These are phyloP conservation scores for Falco berigora DNA, from an alignment of 2,797 vertebrate genomes.

Conservation along the genomic window DNA sequence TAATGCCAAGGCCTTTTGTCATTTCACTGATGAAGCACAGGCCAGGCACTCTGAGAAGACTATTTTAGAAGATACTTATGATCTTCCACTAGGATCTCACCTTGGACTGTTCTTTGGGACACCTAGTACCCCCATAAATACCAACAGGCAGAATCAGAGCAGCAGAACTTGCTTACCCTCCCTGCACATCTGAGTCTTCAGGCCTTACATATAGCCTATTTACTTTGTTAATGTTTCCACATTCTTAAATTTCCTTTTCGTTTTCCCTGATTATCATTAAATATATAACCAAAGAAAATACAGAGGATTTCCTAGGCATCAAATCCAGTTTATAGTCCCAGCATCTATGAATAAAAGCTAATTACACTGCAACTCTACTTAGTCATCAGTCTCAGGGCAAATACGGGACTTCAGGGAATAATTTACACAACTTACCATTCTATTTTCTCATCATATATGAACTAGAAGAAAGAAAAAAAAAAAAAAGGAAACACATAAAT, in stretches of 20 bases:
- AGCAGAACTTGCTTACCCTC: background rate
- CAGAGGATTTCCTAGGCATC: background rate
- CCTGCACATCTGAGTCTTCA: background rate
- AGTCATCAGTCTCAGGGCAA: background rate
- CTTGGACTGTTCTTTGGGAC: background rate
- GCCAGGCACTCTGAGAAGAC: background rate
- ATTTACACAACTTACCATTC: constrained; percentile 74
- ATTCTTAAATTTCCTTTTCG: background rate
- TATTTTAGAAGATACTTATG: background rate
- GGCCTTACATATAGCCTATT: background rate
- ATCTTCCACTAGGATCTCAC: background rate
- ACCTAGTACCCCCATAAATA: background rate
- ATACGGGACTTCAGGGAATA: background rate
- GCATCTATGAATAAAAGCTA: background rate
- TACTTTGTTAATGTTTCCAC: background rate
- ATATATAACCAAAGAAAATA: background rate
- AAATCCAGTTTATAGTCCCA: background rate
- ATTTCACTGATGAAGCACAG: background rate
- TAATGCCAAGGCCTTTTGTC: background rate
- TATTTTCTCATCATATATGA: constrained; percentile 81
- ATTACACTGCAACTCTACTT: background rate
- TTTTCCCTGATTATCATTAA: background rate
- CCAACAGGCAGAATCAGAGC: background rate
- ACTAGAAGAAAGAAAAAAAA: constrained; percentile 65
- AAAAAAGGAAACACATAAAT: background rate